Evolutionary conservation across 2,797 vertebrate species (phyloP).

Genomic region (Tragelaphus oryx): DNA sequence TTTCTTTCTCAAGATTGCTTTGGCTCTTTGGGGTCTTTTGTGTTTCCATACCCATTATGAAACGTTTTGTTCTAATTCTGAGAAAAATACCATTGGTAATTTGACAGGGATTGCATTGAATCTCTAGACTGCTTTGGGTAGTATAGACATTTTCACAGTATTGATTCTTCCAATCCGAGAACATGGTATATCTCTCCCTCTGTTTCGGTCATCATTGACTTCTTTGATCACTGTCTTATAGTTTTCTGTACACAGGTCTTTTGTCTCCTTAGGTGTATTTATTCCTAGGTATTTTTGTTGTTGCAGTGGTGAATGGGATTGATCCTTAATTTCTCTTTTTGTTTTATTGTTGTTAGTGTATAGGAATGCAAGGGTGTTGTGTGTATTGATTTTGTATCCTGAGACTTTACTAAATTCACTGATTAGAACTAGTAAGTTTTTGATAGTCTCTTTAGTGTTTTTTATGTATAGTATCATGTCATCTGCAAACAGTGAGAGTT

Average conservation of each 20-base stretch:
- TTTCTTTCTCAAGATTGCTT: neutral
- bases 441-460: neutral
- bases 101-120: neutral
- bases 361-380: neutral
- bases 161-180: neutral
- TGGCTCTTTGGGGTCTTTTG: neutral
- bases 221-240: neutral
- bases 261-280: neutral
- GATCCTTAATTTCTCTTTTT: neutral
- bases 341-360: neutral
- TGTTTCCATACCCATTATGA: neutral
- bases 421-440: neutral
- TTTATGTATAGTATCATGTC: neutral
- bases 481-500: neutral
- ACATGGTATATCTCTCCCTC: neutral
- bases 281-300: neutral
- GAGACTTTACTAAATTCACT: neutral
- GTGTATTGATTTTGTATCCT: neutral
- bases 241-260: neutral
- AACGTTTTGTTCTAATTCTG: neutral
- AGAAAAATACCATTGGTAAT: neutral
- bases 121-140: neutral
- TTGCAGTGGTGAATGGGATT: neutral
- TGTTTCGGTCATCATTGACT: neutral
- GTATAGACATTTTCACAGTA: neutral